phyloP scores from a whole-genome alignment of 2,113 vertebrate species.

The Callithrix jacchus region DNA sequence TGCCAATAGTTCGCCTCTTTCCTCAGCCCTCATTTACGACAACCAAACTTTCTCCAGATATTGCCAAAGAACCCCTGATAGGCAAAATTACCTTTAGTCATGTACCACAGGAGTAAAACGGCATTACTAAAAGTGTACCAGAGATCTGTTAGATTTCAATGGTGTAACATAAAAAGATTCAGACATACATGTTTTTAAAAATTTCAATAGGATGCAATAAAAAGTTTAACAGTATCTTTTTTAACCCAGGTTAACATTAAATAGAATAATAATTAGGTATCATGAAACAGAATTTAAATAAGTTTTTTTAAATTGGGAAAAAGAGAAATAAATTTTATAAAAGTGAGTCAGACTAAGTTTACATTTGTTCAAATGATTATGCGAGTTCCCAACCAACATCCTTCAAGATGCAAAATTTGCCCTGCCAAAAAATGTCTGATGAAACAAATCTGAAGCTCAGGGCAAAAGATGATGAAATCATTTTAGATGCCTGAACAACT shows the following conservation, averaged over 20 bases:
- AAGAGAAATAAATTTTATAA: background rate
- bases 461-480: background rate
- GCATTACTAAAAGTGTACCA: background rate
- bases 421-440: background rate
- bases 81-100: background rate
- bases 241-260: constrained; percentile 1
- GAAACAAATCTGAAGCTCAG: background rate
- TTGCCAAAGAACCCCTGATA: background rate
- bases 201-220: background rate
- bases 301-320: background rate
- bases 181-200: background rate
- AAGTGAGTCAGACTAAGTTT: background rate
- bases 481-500: background rate
- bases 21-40: background rate
- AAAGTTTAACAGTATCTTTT: background rate
- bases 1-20: background rate
- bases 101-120: background rate
- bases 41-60: background rate
- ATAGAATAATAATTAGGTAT: background rate
- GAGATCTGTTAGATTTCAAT: background rate
- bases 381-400: background rate
- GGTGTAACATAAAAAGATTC: background rate
- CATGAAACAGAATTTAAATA: background rate
- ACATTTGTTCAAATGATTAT: background rate
- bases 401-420: background rate